phyloP scores from a whole-genome alignment of 2,888 invertebrate genomes.

The Spodoptera littoralis region DNA sequence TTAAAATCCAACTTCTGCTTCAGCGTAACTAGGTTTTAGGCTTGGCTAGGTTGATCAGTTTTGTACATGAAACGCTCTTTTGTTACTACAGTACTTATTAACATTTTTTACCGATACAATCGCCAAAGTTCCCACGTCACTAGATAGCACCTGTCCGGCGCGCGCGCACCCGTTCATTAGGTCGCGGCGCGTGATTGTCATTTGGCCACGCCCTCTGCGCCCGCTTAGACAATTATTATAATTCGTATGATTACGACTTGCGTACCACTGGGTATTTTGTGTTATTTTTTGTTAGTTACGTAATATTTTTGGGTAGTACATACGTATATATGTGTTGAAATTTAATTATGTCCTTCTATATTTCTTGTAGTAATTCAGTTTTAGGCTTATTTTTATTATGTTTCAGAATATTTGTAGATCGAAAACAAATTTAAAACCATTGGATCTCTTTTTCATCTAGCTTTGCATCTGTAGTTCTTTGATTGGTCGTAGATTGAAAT shows the following conservation, averaged over 20 bases:
- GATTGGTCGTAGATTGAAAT: too few relatives aligned
- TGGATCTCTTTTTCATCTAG: too few relatives aligned
- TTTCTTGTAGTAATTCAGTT: background rate
- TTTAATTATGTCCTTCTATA: background rate
- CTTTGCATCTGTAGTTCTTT: too few relatives aligned
- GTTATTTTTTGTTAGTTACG: constrained; percentile 34
- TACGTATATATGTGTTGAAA: background rate
- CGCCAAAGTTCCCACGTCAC: constrained; percentile 52
- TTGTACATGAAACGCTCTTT: too few relatives aligned
- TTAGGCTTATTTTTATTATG: too few relatives aligned
- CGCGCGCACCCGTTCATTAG: constrained; percentile 85
- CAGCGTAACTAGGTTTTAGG: too few relatives aligned
- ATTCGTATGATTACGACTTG: constrained; percentile 82
- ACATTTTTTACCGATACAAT: constrained; percentile 4
- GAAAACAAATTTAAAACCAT: too few relatives aligned
- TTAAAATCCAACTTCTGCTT: too few relatives aligned
- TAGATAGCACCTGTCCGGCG: constrained; percentile 74
- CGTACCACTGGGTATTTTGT: constrained; percentile 46
- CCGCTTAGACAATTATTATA: constrained; percentile 84
- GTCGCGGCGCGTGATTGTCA: constrained; percentile 86
- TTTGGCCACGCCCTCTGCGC: constrained; percentile 79
- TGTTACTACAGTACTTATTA: too few relatives aligned
- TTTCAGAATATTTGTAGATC: too few relatives aligned
- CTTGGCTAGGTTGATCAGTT: too few relatives aligned
- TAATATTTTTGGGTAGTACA: constrained; percentile 42